A percentile compares a stretch with the other conserved stretches of the same genome.
Conservation (phyloP, 2,113 vertebrate genomes). For the Dolichotis patagonum region DNA sequence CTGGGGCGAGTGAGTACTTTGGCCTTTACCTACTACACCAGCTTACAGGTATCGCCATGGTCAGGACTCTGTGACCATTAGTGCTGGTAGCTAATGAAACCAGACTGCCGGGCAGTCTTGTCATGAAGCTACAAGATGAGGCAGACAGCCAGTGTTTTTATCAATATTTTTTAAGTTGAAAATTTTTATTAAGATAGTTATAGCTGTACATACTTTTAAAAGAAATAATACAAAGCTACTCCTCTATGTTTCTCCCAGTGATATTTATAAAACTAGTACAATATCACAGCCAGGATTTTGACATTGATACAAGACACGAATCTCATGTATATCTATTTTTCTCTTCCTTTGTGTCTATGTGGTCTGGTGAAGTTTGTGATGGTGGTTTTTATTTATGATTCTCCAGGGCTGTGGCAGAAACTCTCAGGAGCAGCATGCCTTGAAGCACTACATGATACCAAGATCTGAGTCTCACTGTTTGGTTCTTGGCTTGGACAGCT, state of each 20-base stretch:
- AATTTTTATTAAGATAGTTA: neutral
- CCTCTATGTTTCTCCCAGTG: neutral
- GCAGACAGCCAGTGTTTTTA: neutral
- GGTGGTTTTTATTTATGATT: conserved; percentile 38
- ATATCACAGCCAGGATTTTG: neutral
- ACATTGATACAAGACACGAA: neutral
- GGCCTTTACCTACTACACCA: neutral
- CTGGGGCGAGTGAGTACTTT: neutral
- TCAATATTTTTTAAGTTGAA: neutral
- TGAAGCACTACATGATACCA: conserved; percentile 93
- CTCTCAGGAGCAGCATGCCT: conserved; percentile 92
- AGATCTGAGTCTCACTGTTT: conserved; percentile 95
- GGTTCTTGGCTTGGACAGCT: conserved; percentile 94
- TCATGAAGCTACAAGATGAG: neutral
- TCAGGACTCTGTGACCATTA: neutral
- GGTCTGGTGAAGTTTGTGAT: neutral
- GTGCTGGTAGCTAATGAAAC: neutral
- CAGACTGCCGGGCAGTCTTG: neutral
- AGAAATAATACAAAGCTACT: neutral
- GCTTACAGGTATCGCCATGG: neutral
- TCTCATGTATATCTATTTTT: neutral
- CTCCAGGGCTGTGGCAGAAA: conserved; percentile 93
- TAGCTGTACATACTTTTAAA: neutral
- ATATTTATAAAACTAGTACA: neutral
- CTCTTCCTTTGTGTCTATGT: neutral